Evolutionary conservation across 2,113 vertebrate genomes (phyloP), one percentile per base, ranked within the genome.

Genomic region (Perognathus longimembris): DNA sequence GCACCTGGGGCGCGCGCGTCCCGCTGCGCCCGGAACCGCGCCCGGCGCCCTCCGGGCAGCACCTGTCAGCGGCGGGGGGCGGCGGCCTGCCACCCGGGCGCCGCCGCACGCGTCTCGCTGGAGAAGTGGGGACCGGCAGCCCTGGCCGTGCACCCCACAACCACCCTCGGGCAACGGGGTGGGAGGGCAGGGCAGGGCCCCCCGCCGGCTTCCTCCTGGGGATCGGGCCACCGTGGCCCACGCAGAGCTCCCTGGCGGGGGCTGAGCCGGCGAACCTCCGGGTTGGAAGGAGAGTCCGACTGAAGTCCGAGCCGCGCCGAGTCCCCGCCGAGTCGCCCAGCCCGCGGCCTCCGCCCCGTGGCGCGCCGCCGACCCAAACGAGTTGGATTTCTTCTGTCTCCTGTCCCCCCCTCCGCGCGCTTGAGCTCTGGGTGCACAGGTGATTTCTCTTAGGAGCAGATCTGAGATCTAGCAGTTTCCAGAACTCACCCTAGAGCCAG

Each of bases 51-150:
- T 70, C 38, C 0, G 83, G 93, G 80, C 64, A 63, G 95, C 96
- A 95, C 94, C 95, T 93, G 95, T 90, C 93, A 88, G 75, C 57
- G 8, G 85, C 79, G 21, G 38, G 38, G 71, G 45, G 76, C 12
- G 42, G 76, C 77, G 6, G 77, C 67, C 64, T 85, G 69, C 32
- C 4, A 76, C 69, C 20, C 11, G 57, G 69, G 83, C 20, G 32
- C 70, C 76, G 73, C 6, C 71, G 26, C 22, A 61, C 14, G 40
- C 6, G 50, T 71, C 4, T 2, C 28, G 71, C 32, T 36, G 74
- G 24, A 66, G 85, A 84, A 14, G 3, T 57, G 11, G 7, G 67
- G 70, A 91, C 81, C 73, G 6, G 89, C 93, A 45, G 45, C 70
- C 64, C 59, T 1, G 30, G n/a, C 40, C 36, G 40, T 67, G 70